Evolutionary conservation across 1,140 invertebrate species (phyloP).

Genomic region (Eriosoma lanigerum): DNA sequence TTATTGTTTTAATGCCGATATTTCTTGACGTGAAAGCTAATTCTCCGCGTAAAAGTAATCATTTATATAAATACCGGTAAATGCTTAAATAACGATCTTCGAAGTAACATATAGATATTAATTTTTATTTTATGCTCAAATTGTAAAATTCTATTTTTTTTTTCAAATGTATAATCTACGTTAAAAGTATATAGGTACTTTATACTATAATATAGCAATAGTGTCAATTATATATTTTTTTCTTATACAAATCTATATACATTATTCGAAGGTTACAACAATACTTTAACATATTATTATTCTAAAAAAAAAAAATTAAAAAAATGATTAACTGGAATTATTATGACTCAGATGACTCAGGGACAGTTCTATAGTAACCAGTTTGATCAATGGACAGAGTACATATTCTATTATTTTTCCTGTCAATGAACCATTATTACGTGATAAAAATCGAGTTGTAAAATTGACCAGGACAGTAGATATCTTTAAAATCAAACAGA

Average conservation of each 20-base stretch:
- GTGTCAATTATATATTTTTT: neutral
- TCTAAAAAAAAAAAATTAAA: neutral
- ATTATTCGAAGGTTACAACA: constrained; percentile 3
- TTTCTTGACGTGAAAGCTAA: too few relatives aligned
- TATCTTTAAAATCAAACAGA: neutral
- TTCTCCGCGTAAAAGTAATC: too few relatives aligned
- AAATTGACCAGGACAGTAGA: neutral
- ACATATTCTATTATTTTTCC: constrained; percentile 4
- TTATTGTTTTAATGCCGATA: neutral
- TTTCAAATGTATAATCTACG: too few relatives aligned
- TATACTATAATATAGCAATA: too few relatives aligned
- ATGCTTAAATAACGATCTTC: too few relatives aligned
- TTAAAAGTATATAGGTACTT: too few relatives aligned
- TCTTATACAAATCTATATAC: neutral
- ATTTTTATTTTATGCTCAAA: too few relatives aligned
- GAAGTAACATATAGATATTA: too few relatives aligned
- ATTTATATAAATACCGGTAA: too few relatives aligned
- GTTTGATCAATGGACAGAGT: constrained; percentile 4
- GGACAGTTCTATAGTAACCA: constrained; percentile 4
- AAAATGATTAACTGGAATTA: constrained; percentile 1
- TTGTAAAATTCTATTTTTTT: too few relatives aligned
- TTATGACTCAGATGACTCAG: constrained; percentile 12
- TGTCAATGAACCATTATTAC: constrained; percentile 22
- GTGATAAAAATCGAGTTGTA: neutral
- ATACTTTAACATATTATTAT: neutral